Conservation (phyloP, 1,140 invertebrate genomes). For the Ridgeia piscesae region DNA sequence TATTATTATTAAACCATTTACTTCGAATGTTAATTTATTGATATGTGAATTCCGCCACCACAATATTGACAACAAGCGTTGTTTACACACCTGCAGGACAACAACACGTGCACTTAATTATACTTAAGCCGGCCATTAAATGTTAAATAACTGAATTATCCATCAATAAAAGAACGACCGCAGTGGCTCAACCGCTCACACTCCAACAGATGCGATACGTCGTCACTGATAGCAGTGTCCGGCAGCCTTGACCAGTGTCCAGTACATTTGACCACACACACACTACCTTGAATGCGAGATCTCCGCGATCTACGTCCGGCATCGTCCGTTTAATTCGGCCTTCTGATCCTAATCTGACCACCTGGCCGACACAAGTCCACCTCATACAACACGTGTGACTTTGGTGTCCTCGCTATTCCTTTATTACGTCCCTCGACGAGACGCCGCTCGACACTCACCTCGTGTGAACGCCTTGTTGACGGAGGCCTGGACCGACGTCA, state of each 20-base stretch:
- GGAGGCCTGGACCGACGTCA: neutral
- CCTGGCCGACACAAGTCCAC: neutral
- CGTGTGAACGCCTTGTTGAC: neutral
- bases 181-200: neutral
- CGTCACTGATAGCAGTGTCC: neutral
- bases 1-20: neutral
- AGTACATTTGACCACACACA: no score
- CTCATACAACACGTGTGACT: neutral
- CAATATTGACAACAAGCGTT: neutral
- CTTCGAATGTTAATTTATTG: no score
- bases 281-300: neutral
- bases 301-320: neutral
- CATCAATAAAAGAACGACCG: neutral
- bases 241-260: neutral
- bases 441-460: neutral
- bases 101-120: neutral
- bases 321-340: neutral
- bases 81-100: neutral
- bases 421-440: neutral
- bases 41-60: neutral
- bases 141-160: neutral
- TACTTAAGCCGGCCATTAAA: neutral
- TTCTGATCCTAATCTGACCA: neutral
- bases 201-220: neutral
- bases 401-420: neutral